These are phyloP conservation scores for Campylomormyrus tamandua DNA, from an alignment of 2,113 vertebrate genomes.

Conservation along the genomic window DNA sequence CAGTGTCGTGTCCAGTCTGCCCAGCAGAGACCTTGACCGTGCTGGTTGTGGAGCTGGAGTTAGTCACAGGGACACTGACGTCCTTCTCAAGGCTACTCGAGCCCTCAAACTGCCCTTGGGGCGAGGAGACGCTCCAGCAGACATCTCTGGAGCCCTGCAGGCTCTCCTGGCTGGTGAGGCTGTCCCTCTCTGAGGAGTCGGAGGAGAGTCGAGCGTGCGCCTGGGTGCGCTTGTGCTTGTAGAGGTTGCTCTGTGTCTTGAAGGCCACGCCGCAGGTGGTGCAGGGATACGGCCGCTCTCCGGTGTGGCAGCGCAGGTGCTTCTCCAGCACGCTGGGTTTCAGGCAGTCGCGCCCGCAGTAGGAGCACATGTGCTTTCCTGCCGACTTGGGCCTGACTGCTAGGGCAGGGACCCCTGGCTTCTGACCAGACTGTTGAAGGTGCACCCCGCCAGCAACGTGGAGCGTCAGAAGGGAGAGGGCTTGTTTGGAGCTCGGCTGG, in stretches of 20 bases:
- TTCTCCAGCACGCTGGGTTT: conserved; percentile 97
- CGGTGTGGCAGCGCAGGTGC: conserved; percentile 91
- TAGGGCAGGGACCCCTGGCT: conserved; percentile 29
- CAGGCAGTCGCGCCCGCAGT: conserved; percentile 88
- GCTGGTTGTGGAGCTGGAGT: not conserved
- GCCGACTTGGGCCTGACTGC: conserved; percentile 61
- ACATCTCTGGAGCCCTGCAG: conserved; percentile 47
- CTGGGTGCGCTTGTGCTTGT: conserved; percentile 89
- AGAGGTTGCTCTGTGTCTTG: conserved; percentile 97
- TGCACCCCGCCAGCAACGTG: conserved; percentile 71
- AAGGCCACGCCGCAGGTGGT: conserved; percentile 83
- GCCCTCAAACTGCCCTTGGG: conserved; percentile 42
- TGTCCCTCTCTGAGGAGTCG: conserved; percentile 58
- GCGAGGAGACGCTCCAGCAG: conserved; percentile 37
- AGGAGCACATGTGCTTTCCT: conserved; percentile 79
- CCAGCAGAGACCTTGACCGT: not conserved
- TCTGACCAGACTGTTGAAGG: conserved; percentile 40
- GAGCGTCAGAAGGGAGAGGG: conserved; percentile 66
- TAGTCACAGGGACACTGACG: not conserved
- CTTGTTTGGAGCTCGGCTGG: conserved; percentile 52
- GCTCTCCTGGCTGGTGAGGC: conserved; percentile 51
- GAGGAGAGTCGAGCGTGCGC: conserved; percentile 74
- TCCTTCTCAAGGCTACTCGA: conserved; percentile 35
- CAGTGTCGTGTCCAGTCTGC: conserved; percentile 22
- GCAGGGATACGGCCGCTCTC: conserved; percentile 89